phyloP scores from a whole-genome alignment of 1,140 invertebrate genomes.

The Stegodyphus dumicola region DNA sequence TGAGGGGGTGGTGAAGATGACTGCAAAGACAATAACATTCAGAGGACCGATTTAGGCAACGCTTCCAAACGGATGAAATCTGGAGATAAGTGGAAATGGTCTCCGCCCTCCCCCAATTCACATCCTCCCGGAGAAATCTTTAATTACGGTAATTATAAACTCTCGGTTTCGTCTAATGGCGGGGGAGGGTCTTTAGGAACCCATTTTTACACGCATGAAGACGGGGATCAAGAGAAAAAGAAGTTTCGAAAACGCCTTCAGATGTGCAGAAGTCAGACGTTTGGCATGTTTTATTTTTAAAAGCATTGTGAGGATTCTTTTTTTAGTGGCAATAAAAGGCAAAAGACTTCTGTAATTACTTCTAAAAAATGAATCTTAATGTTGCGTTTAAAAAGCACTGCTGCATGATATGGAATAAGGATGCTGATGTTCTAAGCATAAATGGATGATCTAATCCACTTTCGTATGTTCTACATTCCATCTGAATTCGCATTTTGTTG shows the following conservation, averaged over 20 bases:
- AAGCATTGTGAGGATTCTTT: too few species aligned
- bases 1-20: background rate
- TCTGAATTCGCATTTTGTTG: too few species aligned
- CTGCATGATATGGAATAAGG: too few species aligned
- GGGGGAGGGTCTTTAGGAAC: slow-evolving; percentile 6
- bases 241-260: background rate
- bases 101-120: background rate
- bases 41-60: background rate
- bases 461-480: too few species aligned
- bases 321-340: too few species aligned
- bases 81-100: background rate
- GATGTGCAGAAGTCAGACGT: too few species aligned
- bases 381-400: too few species aligned
- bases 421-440: too few species aligned
- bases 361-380: too few species aligned
- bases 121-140: slow-evolving; percentile 11
- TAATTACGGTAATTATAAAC: slow-evolving; percentile 42
- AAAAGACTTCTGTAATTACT: too few species aligned
- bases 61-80: background rate
- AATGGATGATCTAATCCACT: too few species aligned
- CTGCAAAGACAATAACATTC: background rate
- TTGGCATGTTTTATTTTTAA: too few species aligned
- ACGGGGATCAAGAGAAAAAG: background rate
- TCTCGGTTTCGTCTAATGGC: slow-evolving; percentile 7
- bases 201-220: slow-evolving; percentile 5